Evolutionary conservation across 2,113 vertebrate species (phyloP).

Genomic region (Leiothrix lutea): DNA sequence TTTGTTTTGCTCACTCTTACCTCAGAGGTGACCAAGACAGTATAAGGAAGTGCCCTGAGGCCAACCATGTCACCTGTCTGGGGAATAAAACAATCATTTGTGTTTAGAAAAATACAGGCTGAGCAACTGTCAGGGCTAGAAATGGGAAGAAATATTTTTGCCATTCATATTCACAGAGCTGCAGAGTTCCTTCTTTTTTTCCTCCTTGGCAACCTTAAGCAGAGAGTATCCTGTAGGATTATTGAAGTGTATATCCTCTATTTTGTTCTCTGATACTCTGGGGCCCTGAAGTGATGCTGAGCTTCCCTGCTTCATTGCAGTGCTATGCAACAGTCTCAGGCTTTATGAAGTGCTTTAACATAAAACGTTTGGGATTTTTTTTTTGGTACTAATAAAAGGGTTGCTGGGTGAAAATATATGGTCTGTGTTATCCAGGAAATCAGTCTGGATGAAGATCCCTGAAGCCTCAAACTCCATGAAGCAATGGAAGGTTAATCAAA

Average conservation of each 20-base stretch:
- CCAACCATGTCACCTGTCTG: neutral
- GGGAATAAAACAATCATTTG: neutral
- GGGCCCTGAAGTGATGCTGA: neutral
- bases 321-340: neutral
- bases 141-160: neutral
- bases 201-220: neutral
- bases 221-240: neutral
- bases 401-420: constrained; percentile 35
- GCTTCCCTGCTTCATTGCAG: neutral
- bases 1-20: neutral
- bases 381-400: neutral
- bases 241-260: neutral
- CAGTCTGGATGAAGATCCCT: neutral
- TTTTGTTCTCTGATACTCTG: neutral
- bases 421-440: constrained; percentile 7
- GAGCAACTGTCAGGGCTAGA: neutral
- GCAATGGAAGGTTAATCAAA: neutral
- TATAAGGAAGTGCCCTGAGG: neutral
- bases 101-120: neutral
- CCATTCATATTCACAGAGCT: neutral
- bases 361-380: neutral
- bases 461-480: constrained; percentile 27
- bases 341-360: neutral
- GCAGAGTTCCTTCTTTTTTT: neutral
- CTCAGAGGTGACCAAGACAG: neutral